phyloP scores from a whole-genome alignment of 2,113 vertebrate species.

The Pterophyllum scalare region DNA sequence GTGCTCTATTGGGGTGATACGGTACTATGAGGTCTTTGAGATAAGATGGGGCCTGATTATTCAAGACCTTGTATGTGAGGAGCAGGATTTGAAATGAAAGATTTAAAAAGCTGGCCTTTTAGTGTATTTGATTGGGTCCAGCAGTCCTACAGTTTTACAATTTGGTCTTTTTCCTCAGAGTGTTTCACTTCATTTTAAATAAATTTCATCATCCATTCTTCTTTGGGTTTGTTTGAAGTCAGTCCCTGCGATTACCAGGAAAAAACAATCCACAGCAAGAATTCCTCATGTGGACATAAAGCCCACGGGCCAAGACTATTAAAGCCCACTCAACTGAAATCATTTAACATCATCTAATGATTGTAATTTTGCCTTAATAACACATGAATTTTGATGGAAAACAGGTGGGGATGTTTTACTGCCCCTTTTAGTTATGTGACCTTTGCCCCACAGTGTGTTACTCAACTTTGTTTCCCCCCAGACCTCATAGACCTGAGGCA shows the following conservation, averaged over 20 bases:
- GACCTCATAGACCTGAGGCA: background rate
- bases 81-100: too few species aligned
- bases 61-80: too few species aligned
- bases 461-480: background rate
- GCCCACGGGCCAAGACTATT: rapidly evolving
- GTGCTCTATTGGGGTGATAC: too few species aligned
- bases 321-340: too few species aligned
- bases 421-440: background rate
- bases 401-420: background rate
- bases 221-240: rapidly evolving
- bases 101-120: too few species aligned
- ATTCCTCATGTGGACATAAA: background rate
- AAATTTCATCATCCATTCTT: background rate
- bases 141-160: too few species aligned
- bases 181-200: too few species aligned
- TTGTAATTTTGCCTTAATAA: too few species aligned
- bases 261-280: background rate
- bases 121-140: too few species aligned
- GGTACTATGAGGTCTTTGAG: too few species aligned
- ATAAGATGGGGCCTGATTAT: too few species aligned
- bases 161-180: too few species aligned
- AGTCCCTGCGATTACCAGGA: rapidly evolving
- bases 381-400: background rate
- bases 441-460: background rate
- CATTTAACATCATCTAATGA: background rate